Base-by-base conservation (phyloP, 2,888 invertebrate genomes). In the Agrotis clavis region DNA sequence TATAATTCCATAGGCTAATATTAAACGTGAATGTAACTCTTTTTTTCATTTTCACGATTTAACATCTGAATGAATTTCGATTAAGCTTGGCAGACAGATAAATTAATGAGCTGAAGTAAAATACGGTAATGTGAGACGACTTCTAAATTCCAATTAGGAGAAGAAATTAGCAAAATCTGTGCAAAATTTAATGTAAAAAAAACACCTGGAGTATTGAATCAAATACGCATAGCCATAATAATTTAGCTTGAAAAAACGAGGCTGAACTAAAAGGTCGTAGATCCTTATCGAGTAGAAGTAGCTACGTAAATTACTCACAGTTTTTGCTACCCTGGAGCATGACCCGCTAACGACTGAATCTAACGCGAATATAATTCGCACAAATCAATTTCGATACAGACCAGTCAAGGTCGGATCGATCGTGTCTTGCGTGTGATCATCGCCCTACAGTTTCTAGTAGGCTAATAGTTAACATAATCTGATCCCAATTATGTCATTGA, bases 371-470 rank as follows among this genome's bases (percentile, higher is more conserved):
- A 66, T 45, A 72, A 74, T 73, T 71, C 65, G 71, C 54, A 67
- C 76, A 77, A 78, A 81, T 87, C 88, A 89, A 89, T 90, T 90
- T 89, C 74, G 64, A 85, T 82, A 66, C 71, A 57, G 66, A 69
- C 71, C 67, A 68, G 77, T 80, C 85, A 87, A 85, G 89, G 89
- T 86, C 82, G 82, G 62, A 60, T 71, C 62, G 53, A 65, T 69
- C 79, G 78, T 81, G 71, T 77, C 41, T 68, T 61, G 47, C 50
- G 64, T 56, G 51, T 50, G 50, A 45, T 76, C 59, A 70, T 66
- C 72, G 41, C 51, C 62, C 48, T 66, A 51, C 18, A 54, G 45
- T 45, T 53, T 71, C 47, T 62, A 59, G 41, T 47, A 60, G 59
- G 48, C 25, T 65, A 53, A 69, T 45, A 60, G n/a, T 54, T 64